A percentile compares a stretch with the other conserved stretches of the same genome.
phyloP scores from a whole-genome alignment of 2,888 invertebrate species.

The Drosophila vallismaia region DNA sequence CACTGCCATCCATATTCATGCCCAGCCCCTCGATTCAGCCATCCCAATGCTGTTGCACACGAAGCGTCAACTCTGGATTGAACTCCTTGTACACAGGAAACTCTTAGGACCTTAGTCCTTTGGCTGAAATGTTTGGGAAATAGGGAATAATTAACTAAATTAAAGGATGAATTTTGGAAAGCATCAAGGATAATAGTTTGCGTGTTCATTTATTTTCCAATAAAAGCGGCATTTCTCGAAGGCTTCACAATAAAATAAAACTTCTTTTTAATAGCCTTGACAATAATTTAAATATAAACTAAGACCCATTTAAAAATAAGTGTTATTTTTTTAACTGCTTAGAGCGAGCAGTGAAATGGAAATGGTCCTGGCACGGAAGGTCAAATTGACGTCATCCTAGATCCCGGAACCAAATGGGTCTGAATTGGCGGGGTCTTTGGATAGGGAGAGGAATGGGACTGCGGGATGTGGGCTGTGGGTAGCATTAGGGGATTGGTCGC shows the following conservation, averaged over 20 bases:
- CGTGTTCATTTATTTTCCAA: too few species aligned
- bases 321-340: not conserved
- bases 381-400: slow-evolving; percentile 33
- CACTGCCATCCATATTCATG: slow-evolving; percentile 25
- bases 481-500: slow-evolving; percentile 46
- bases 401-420: slow-evolving; percentile 1
- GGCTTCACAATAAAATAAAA: too few species aligned
- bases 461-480: slow-evolving; percentile 12
- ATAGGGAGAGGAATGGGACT: not conserved
- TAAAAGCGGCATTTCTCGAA: too few species aligned
- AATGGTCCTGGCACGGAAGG: slow-evolving; percentile 31
- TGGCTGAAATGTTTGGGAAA: not conserved
- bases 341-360: slow-evolving; percentile 6
- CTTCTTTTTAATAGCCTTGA: not conserved
- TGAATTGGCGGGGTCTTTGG: not conserved
- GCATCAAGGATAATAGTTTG: not conserved
- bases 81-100: slow-evolving; percentile 9
- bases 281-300: not conserved
- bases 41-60: slow-evolving; percentile 11
- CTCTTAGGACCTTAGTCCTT: not conserved
- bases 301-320: not conserved
- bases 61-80: slow-evolving; percentile 39
- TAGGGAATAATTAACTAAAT: not conserved
- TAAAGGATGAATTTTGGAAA: not conserved
- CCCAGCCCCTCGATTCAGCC: not conserved